Base-by-base conservation (phyloP, 2,797 vertebrate species). In the Enteromius fasciolatus region DNA sequence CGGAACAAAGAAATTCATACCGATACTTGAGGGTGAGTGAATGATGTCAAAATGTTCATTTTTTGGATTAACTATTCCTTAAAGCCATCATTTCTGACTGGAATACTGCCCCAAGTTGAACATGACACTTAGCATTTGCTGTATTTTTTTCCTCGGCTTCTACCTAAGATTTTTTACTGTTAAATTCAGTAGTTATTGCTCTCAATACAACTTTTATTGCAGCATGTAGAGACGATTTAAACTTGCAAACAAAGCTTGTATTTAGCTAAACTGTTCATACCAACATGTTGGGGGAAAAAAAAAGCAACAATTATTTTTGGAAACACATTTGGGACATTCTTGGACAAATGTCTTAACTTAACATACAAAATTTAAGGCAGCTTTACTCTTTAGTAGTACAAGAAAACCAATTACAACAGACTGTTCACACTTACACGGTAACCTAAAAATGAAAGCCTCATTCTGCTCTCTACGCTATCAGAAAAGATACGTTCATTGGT, bases 201-300 rank as follows among this genome's bases (percentile, higher is more conserved):
- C 83, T 78, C 44, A 73, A 77, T 87, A 87, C 72, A 85, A 79
- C 52, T 68, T 41, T 84, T 84, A 86, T 84, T 87, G 83, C 86
- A 80, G 72, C 72, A 83, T 80, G 72, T 84, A 79, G 54, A 82
- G 66, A 68, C 76, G 25, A 20, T 57, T 46, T 28, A 80, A 64
- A 87, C 78, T 83, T 81, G 77, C 78, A 82, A 72, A 67, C 61
- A 85, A 61, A 77, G 39, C 23, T 81, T 75, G n/a, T 66, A 57
- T 50, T 48, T 82, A 67, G 64, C 63, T 68, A 54, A 66, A 75
- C 17, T 66, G 66, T 68, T n/a, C 48, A n/a, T 46, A 75, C 61
- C 33, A 15, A 68, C 73, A 67, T 12, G 46, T 31, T 41, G 67
- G 54, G 57, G 57, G 31, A n/a, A 66, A 28, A 23, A 18, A 50